phyloP scores from a whole-genome alignment of 2,888 invertebrate species.

The Muschampia plurimacula region DNA sequence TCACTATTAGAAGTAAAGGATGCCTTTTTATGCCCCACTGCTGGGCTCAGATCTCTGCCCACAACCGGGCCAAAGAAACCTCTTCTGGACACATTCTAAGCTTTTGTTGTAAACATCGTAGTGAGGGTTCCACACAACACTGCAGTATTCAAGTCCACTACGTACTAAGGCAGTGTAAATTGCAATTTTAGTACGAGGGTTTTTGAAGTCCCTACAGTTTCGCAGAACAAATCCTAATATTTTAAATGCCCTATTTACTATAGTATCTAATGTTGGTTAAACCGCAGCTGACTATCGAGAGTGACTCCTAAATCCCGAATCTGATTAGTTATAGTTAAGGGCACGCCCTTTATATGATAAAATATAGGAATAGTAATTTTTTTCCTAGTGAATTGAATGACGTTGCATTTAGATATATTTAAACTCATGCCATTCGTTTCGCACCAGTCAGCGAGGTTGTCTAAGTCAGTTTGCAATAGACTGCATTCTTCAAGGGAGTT shows the following conservation, averaged over 20 bases:
- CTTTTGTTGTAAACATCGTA: slow-evolving; percentile 31
- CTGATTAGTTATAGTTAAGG: not conserved
- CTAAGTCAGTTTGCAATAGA: not conserved
- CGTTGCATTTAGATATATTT: not conserved
- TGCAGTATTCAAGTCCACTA: slow-evolving; percentile 3
- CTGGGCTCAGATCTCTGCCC: no score
- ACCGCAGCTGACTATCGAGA: not conserved
- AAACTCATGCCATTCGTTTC: not conserved
- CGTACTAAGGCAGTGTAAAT: slow-evolving; percentile 3
- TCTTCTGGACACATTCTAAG: slow-evolving; percentile 27
- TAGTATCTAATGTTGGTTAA: slow-evolving; percentile 19
- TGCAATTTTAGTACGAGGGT: slow-evolving; percentile 3
- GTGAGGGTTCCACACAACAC: slow-evolving; percentile 10
- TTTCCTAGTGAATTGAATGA: slow-evolving; percentile 1
- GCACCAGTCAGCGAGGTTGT: not conserved
- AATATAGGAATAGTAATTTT: not conserved
- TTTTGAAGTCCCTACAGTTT: slow-evolving; percentile 12
- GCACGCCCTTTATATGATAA: not conserved
- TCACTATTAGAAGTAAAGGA: no score
- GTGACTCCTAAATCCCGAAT: not conserved
- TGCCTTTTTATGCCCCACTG: no score
- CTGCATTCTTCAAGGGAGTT: not conserved
- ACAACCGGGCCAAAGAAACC: slow-evolving; percentile 10
- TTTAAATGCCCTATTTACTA: slow-evolving; percentile 16
- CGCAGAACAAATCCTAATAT: slow-evolving; percentile 17